A percentile compares a stretch with the other conserved stretches of the same genome.
Conservation (phyloP, 2,113 vertebrate genomes). For the Urocolius indicus region DNA sequence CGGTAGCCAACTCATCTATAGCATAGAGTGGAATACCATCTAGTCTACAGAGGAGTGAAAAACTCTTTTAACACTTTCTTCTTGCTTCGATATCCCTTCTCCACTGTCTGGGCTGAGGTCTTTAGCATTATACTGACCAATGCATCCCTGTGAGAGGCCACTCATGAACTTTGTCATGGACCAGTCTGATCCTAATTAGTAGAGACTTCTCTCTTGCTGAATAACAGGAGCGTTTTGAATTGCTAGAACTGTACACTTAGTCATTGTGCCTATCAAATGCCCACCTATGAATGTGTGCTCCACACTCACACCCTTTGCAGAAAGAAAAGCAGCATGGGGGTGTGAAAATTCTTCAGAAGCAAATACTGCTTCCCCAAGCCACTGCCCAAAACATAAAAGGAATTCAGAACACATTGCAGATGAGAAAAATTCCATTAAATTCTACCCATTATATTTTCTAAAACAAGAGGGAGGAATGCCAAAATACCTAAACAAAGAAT, state of each 20-base stretch:
- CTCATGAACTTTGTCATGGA: not conserved
- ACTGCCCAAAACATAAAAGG: not conserved
- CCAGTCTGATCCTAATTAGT: not conserved
- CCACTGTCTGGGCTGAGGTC: not conserved
- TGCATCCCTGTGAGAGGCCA: not conserved
- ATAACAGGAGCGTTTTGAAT: not conserved
- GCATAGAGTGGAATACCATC: not conserved
- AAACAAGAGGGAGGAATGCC: slow-evolving; percentile 33
- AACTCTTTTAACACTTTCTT: not conserved
- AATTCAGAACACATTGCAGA: not conserved
- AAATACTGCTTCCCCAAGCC: not conserved
- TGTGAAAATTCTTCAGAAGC: not conserved
- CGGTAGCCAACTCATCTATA: not conserved
- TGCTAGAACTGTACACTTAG: not conserved
- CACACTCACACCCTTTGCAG: not conserved
- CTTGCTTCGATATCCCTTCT: not conserved
- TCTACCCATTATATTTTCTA: slow-evolving; percentile 25
- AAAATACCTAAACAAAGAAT: slow-evolving; percentile 51
- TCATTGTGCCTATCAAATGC: not conserved
- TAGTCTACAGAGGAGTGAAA: not conserved
- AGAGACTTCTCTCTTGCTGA: not conserved
- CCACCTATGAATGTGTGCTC: not conserved
- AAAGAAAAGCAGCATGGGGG: slow-evolving; percentile 13
- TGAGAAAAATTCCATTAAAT: slow-evolving; percentile 37
- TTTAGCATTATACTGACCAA: not conserved